Percentiles rank a stretch among this genome's conserved stretches.
Conservation (phyloP, 2,888 invertebrate species). For the Orthonychiurus folsomi region DNA sequence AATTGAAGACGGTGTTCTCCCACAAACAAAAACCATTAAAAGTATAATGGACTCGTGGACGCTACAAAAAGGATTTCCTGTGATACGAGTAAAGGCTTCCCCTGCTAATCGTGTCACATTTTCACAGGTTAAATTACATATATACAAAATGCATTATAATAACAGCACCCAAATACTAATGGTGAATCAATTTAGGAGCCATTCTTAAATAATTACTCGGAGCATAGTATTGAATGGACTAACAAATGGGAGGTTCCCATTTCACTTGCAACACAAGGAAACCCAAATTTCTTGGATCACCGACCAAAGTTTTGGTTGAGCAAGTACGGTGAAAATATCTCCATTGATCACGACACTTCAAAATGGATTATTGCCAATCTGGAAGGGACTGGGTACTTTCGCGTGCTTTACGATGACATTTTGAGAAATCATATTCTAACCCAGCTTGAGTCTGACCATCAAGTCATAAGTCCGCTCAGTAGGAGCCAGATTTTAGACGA, state of each 20-base stretch:
- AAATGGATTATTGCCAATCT: slow-evolving; percentile 1
- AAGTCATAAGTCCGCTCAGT: neutral
- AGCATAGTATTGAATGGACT: neutral
- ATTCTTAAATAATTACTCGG: neutral
- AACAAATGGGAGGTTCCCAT: slow-evolving; percentile 1
- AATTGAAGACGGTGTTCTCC: neutral
- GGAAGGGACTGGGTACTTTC: neutral
- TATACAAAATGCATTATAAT: neutral
- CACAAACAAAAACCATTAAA: neutral
- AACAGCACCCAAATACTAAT: neutral
- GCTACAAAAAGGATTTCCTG: slow-evolving; percentile 1
- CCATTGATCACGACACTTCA: slow-evolving; percentile 1
- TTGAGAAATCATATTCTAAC: neutral
- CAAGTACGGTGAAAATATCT: too few species aligned
- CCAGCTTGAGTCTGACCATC: neutral
- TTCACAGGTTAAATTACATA: neutral
- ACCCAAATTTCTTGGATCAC: neutral
- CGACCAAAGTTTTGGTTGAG: neutral
- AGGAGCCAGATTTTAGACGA: neutral
- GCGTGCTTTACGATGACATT: neutral
- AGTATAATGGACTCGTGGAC: slow-evolving; percentile 6
- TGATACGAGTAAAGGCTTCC: neutral
- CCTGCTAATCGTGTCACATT: neutral
- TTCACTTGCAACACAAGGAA: neutral
- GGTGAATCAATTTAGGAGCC: neutral